Percentiles rank a stretch among this genome's conserved stretches.
phyloP scores from a whole-genome alignment of 1,140 invertebrate species.

The Acromyrmex echinatior region DNA sequence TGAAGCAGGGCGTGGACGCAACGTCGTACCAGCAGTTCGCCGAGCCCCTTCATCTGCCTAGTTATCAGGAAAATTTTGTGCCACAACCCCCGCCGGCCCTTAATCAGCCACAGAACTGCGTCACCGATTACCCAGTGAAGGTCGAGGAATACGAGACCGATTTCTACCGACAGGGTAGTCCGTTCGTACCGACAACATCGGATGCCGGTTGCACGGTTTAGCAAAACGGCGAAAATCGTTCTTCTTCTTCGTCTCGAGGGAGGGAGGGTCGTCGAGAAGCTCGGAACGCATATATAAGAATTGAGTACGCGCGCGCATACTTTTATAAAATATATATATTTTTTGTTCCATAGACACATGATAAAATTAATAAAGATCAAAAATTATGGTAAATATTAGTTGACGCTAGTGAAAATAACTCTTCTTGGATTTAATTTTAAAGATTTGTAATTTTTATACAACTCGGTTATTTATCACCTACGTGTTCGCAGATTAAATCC shows the following conservation, averaged over 20 bases:
- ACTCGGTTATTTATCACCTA: not conserved
- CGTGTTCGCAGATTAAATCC: not conserved
- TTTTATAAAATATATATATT: conserved; percentile 17
- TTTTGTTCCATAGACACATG: not conserved
- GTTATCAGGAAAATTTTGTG: conserved; percentile 84
- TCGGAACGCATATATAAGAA: not conserved
- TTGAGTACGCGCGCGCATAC: not conserved
- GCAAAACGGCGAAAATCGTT: conserved; percentile 64
- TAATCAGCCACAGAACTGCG: conserved; percentile 82
- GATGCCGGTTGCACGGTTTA: conserved; percentile 85
- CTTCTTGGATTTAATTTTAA: not conserved
- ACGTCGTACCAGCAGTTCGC: conserved; percentile 81
- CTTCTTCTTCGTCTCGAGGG: conserved; percentile 29
- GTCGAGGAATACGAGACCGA: conserved; percentile 83
- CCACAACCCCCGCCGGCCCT: conserved; percentile 75
- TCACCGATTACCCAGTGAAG: conserved; percentile 84
- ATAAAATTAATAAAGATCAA: not conserved
- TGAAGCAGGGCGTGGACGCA: conserved; percentile 88
- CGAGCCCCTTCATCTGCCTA: conserved; percentile 81
- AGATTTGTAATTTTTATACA: conserved; percentile 1
- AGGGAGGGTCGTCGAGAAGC: conserved; percentile 46
- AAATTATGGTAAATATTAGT: conserved; percentile 24
- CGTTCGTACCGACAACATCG: conserved; percentile 80
- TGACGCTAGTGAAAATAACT: not conserved
- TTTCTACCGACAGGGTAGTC: conserved; percentile 83